phyloP scores from a whole-genome alignment of 1,140 invertebrate genomes.

The Drosophila asahinai region DNA sequence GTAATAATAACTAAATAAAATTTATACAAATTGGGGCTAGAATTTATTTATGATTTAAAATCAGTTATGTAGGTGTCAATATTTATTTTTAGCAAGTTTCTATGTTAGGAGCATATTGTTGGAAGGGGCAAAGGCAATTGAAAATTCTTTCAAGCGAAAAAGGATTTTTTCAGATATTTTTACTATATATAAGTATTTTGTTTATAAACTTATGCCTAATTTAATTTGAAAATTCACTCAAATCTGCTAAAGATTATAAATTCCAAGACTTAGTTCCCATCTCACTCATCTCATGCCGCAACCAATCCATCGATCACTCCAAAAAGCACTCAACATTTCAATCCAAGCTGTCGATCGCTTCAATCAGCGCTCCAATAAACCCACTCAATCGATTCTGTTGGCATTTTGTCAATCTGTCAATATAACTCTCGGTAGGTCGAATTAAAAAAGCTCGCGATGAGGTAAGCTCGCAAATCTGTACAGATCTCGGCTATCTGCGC shows the following conservation, averaged over 20 bases:
- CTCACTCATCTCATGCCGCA: neutral
- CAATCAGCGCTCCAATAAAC: conserved; percentile 41
- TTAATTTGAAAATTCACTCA: neutral
- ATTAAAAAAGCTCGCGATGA: conserved; percentile 57
- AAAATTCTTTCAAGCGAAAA: too few species aligned
- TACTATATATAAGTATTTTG: too few species aligned
- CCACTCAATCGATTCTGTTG: conserved; percentile 46
- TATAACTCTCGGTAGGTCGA: conserved; percentile 31
- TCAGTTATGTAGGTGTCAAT: neutral
- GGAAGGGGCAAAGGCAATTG: neutral
- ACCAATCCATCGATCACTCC: conserved; percentile 17
- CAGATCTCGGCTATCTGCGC: conserved; percentile 29
- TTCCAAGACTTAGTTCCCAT: neutral
- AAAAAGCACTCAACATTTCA: conserved; percentile 44
- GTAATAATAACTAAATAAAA: neutral
- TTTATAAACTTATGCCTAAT: too few species aligned
- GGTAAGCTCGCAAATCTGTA: conserved; percentile 45
- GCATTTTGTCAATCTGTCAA: conserved; percentile 64
- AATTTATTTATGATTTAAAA: neutral
- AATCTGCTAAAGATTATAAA: neutral
- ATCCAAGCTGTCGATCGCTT: conserved; percentile 29
- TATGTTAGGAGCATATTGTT: neutral
- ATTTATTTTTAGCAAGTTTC: neutral
- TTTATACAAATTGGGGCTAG: neutral
- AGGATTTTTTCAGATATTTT: too few species aligned